phyloP scores from a whole-genome alignment of 2,113 vertebrate genomes.

The Aleadryas rufinucha region DNA sequence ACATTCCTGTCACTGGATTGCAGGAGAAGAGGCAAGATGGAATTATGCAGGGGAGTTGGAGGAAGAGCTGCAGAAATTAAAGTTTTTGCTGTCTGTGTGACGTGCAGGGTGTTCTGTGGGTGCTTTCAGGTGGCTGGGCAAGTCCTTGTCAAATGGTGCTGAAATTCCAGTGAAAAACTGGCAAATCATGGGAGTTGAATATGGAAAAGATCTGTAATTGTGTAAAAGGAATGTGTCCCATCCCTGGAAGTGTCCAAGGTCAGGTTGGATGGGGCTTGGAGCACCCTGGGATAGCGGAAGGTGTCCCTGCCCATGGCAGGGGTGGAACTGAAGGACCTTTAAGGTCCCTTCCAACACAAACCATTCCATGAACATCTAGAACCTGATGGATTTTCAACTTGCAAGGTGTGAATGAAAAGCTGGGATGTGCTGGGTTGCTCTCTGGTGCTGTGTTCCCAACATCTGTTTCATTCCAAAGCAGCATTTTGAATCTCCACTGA shows the following conservation, averaged over 20 bases:
- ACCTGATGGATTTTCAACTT: accelerated
- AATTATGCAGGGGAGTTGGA: neutral
- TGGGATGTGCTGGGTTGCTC: neutral
- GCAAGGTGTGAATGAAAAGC: neutral
- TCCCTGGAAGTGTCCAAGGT: neutral
- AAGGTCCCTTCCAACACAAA: neutral
- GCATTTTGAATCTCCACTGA: neutral
- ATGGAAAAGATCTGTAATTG: accelerated
- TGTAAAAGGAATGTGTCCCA: neutral
- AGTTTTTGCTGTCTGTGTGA: neutral
- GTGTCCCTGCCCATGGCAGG: neutral
- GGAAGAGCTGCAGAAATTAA: neutral
- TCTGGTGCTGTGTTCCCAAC: accelerated
- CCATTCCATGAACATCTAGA: neutral
- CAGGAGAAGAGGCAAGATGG: neutral
- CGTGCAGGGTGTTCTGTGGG: neutral
- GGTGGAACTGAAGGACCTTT: neutral
- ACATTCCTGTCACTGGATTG: neutral
- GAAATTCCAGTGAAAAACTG: neutral
- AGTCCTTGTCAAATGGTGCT: neutral
- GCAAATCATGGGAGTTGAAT: neutral
- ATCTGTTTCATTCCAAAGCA: neutral
- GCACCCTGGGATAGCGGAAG: accelerated
- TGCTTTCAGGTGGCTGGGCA: neutral
- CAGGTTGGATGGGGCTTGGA: accelerated